Base-by-base conservation (phyloP, 2,113 vertebrate genomes). In the Eulemur macaco region DNA sequence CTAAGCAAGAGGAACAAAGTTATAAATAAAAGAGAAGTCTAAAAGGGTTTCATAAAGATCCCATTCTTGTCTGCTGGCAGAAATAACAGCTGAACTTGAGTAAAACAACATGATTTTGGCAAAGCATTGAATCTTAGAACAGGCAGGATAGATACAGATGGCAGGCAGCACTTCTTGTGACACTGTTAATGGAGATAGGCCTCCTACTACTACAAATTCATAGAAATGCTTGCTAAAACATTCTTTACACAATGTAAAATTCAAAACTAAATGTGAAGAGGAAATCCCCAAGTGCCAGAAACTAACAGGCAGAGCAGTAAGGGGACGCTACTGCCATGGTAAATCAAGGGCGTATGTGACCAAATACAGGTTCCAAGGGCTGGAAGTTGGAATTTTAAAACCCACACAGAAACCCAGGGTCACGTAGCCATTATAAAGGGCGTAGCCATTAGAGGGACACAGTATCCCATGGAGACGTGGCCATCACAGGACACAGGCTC, bases 1-100 rank as follows among this genome's bases (percentile, higher is more conserved):
- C 54, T 71, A 10, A 96, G 45, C 58, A 94, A 68, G n/a, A 95
- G 42, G 47, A 92, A 74, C 42, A 78, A 94, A 66, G 27, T 83
- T 73, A 91, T 47, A 69, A 93, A 83, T 37, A 82, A 88, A 88
- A 86, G 21, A 76, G 29, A 58, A 45, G 15, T 58, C 34, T 76
- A 56, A 74, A 81, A 80, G 42, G 15, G 47, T 76, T 96, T 86
- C 52, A 52, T 64, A 39, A 96, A 89, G 60, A 83, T 80, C 1
- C 50, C 10, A 58, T 15, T 95, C 39, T 71, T 69, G 45, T 76
- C 52, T 78, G 6, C 14, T 82, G 64, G 17, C 42, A 89, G 68
- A 95, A 5, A 80, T 14, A 86, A 54, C 47, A 50, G 50, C 54
- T 69, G 0, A 86, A 86, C 37, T 47, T 78, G 56, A 47, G 78